Base-by-base conservation (phyloP, 2,888 invertebrate species). In the Phortica okadai region DNA sequence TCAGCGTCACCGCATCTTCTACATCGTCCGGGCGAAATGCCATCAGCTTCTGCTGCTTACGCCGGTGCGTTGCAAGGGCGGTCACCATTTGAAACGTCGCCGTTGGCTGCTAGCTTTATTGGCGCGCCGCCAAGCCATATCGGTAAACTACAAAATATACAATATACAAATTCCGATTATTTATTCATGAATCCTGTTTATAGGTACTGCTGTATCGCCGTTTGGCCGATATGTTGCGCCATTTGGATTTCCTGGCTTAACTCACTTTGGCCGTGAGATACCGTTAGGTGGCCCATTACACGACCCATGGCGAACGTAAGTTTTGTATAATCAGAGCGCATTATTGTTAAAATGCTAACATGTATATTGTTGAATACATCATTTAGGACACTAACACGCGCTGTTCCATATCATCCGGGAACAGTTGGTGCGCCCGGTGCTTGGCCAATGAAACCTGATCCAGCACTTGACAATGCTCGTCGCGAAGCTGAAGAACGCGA, bases 161-260 rank as follows among this genome's bases (percentile, higher is more conserved):
- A 21, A 21, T 21, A 21, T 21, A 21, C 21, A 21, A 21, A 1
- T 21, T 21, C 21, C 21, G 21, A 21, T 21, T 21, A 21, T 21
- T 21, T 21, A 21, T 21, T 21, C 21, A 21, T 21, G 0, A 21
- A 21, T 21, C 21, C 21, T 1, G 21, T 21, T 21, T 8, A 45
- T 42, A 92, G 94, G 93, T 83, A 92, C 94, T 88, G 94, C 95
- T 82, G 94, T 96, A 88, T 96, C 96, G 77, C 96, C 96, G 73
- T 97, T 96, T 92, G 95, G 95, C 76, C 93, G 97, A 83, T 97
- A 96, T 92, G 95, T 95, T 76, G 93, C 94, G 75, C 93, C 94
- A 69, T 93, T 94, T 76, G 94, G 94, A 25, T 94, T 95, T 85
- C 93, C 94, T 85, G 94, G 94, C 33, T 93, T 96, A 82, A 93